These are phyloP conservation scores for Littorina saxatilis DNA, from an alignment of 1,140 invertebrate genomes.

Conservation along the genomic window DNA sequence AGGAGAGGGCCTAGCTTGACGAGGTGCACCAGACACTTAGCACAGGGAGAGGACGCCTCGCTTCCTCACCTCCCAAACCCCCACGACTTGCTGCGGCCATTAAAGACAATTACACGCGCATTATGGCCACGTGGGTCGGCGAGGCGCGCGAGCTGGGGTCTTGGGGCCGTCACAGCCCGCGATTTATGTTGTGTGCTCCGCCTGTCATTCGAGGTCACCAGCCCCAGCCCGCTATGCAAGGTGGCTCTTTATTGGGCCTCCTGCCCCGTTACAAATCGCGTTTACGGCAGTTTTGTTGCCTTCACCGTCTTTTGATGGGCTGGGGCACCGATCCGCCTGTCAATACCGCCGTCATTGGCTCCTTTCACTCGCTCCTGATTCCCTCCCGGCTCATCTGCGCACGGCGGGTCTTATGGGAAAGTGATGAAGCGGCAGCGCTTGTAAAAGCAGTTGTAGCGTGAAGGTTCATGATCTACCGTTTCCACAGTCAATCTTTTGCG, in stretches of 20 bases:
- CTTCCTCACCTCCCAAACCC: neutral
- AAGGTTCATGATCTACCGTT: no score
- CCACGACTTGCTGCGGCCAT: constrained; percentile 13
- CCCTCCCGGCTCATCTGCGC: no score
- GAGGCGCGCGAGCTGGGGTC: no score
- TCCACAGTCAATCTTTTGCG: no score
- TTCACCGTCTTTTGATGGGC: neutral
- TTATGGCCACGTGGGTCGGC: neutral
- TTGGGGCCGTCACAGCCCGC: neutral
- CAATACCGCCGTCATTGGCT: neutral
- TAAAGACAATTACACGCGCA: constrained; percentile 35
- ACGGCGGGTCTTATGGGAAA: no score
- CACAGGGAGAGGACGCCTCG: neutral
- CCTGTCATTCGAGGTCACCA: neutral
- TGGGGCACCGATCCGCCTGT: neutral
- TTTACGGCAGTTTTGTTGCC: neutral
- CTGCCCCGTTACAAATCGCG: neutral
- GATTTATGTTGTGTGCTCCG: constrained; percentile 28
- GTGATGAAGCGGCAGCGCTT: no score
- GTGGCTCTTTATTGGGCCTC: neutral
- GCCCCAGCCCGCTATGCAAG: neutral
- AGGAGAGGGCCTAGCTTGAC: no score
- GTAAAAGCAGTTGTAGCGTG: no score
- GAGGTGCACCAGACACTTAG: no score
- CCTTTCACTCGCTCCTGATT: neutral